Percentiles rank a stretch among this genome's conserved stretches.
Conservation (phyloP, 2,797 vertebrate genomes). For the Pangasius djambal region DNA sequence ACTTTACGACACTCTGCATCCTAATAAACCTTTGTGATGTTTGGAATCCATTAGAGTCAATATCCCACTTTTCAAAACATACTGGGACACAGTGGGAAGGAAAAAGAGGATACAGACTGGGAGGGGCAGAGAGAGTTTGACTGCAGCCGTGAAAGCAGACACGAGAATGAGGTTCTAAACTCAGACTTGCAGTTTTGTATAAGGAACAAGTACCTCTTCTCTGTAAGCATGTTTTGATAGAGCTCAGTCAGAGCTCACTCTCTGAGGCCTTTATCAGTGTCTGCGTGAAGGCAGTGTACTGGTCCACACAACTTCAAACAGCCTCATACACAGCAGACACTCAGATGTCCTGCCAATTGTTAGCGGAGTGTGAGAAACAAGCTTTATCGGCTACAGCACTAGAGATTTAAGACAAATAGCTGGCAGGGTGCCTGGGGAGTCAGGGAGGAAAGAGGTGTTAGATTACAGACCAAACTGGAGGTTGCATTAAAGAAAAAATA, state of each 20-base stretch:
- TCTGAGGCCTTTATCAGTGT: constrained; percentile 26
- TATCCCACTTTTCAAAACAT: constrained; percentile 81
- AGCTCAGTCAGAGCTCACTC: constrained; percentile 13
- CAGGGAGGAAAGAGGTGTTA: constrained; percentile 54
- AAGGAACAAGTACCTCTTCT: neutral
- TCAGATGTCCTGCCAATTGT: constrained; percentile 73
- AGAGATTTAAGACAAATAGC: constrained; percentile 71
- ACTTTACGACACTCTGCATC: constrained; percentile 74
- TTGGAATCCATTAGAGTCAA: constrained; percentile 82
- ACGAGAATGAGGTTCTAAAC: constrained; percentile 33
- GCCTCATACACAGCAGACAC: constrained; percentile 68
- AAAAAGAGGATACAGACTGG: constrained; percentile 50
- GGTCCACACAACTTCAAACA: constrained; percentile 68
- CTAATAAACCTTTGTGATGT: constrained; percentile 82
- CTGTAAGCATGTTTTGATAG: constrained; percentile 22
- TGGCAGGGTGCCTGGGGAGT: constrained; percentile 66
- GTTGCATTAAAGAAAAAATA: constrained; percentile 59
- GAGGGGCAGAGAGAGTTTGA: constrained; percentile 53
- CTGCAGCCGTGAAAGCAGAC: constrained; percentile 41
- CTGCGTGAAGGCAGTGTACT: constrained; percentile 58
- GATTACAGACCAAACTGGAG: constrained; percentile 73
- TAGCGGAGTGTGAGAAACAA: constrained; percentile 72
- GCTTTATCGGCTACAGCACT: constrained; percentile 66
- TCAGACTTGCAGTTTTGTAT: neutral
- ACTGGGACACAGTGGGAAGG: constrained; percentile 65